A percentile compares a stretch with the other conserved stretches of the same genome.
phyloP scores from a whole-genome alignment of 2,113 vertebrate species.

The Eupsittula cactorum region DNA sequence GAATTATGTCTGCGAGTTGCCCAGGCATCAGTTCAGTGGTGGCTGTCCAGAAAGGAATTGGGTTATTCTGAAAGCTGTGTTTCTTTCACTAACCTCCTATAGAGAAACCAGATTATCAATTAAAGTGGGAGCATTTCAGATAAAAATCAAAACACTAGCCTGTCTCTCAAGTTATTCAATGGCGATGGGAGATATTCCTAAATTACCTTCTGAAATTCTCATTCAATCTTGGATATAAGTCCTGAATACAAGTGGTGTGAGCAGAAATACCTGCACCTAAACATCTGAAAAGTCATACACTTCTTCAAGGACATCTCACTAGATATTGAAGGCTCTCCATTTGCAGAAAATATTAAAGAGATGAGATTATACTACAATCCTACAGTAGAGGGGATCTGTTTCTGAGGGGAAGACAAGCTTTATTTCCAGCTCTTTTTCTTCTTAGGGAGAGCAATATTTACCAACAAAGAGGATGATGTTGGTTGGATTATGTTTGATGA shows the following conservation, averaged over 20 bases:
- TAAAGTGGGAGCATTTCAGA: background rate
- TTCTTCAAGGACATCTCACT: background rate
- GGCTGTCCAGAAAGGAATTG: background rate
- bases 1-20: background rate
- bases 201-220: background rate
- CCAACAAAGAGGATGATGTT: slow-evolving; percentile 69
- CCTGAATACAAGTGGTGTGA: background rate
- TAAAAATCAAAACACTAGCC: background rate
- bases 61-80: background rate
- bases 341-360: background rate
- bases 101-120: background rate
- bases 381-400: background rate
- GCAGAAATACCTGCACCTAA: background rate
- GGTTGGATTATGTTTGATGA: slow-evolving; percentile 60
- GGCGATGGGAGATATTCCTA: background rate
- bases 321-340: background rate
- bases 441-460: slow-evolving; percentile 61
- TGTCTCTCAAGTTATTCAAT: background rate
- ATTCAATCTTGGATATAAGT: background rate
- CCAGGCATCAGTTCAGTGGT: background rate
- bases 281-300: background rate
- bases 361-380: background rate
- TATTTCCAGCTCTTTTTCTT: background rate
- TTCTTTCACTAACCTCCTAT: background rate
- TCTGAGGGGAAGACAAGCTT: background rate